Percentiles rank a stretch among this genome's conserved stretches.
These are phyloP conservation scores for Deilephila porcellus DNA, from an alignment of 2,888 invertebrate species.

Conservation along the genomic window DNA sequence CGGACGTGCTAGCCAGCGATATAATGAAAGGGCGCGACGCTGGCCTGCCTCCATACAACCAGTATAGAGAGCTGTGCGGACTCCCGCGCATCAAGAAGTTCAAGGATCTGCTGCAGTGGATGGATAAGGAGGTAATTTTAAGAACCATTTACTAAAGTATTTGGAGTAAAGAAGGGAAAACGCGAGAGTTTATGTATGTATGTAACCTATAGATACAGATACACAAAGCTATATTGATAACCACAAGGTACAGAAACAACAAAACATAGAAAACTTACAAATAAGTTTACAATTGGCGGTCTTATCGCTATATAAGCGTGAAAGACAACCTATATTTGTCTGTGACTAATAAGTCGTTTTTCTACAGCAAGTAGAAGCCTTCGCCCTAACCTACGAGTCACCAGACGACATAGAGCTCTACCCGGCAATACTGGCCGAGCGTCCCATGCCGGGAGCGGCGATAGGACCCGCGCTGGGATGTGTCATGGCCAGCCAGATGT, in stretches of 20 bases:
- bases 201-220: too few relatives aligned
- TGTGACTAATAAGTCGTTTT: neutral
- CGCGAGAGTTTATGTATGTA: too few relatives aligned
- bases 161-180: too few relatives aligned
- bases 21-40: constrained; percentile 87
- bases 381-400: constrained; percentile 67
- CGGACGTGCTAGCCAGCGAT: constrained; percentile 55
- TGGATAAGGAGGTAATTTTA: constrained; percentile 61
- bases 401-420: constrained; percentile 94
- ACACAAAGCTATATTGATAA: too few relatives aligned
- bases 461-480: constrained; percentile 94
- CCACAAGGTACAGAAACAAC: too few relatives aligned
- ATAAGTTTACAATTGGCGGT: too few relatives aligned
- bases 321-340: too few relatives aligned
- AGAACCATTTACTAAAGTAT: neutral
- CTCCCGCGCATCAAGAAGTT: constrained; percentile 88
- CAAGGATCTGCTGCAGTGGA: constrained; percentile 89
- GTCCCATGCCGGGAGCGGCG: constrained; percentile 90
- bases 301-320: too few relatives aligned
- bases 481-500: constrained; percentile 93
- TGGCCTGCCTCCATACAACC: constrained; percentile 93
- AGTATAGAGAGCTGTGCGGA: constrained; percentile 91
- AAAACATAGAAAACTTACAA: too few relatives aligned
- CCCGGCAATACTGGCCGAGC: constrained; percentile 95
- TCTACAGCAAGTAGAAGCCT: constrained; percentile 53